Evolutionary conservation across 1,140 invertebrate species (phyloP), one percentile per base, ranked within the genome.

Genomic region (Micrasema minimum): DNA sequence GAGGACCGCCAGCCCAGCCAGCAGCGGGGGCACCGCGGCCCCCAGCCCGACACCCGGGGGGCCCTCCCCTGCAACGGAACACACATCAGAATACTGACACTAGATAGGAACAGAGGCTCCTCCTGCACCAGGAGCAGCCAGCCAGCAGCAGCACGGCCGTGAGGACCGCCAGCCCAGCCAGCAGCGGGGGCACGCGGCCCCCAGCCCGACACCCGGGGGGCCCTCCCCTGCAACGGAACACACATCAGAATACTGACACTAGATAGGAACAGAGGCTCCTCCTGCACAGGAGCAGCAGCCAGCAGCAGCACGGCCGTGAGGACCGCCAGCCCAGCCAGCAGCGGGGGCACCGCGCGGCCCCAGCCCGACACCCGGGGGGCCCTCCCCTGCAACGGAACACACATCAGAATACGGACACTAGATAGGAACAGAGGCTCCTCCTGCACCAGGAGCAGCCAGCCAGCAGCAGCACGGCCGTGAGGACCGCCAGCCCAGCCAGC

Each of bases 271-370:
- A n/a, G n/a, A n/a, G n/a, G n/a, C n/a, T 38, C 16, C 48, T 65
- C 18, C 59, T 41, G 41, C 72, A 74, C 53, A 71, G 12, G 69
- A 59, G 41, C 72, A 74, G 22, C 72, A 2, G 55, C 65, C 38
- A 74, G 46, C n/a, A 74, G 43, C 35, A 71, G 18, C 14, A 74
- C 69, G 20, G 66, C 20, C 10, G 72, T 74, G 45, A 74, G 62
- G 20, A 74, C 22, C 41, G 65, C 62, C 12, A 71, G 46, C 12
- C 69, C 72, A 26, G 72, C 72, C 16, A 74, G 38, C 20, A 74
- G 26, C 3, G 72, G 65, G 9, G 72, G 72, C 26, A 66, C 66
- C 66, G 71, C n/a, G 48, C 2, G 69, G 37, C 46, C 62, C 72
- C 48, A 71, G 31, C 59, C 69, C 69, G 48, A 61, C 22, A n/a